Evolutionary conservation across 2,113 vertebrate genomes (phyloP).

Genomic region (Alethe diademata): DNA sequence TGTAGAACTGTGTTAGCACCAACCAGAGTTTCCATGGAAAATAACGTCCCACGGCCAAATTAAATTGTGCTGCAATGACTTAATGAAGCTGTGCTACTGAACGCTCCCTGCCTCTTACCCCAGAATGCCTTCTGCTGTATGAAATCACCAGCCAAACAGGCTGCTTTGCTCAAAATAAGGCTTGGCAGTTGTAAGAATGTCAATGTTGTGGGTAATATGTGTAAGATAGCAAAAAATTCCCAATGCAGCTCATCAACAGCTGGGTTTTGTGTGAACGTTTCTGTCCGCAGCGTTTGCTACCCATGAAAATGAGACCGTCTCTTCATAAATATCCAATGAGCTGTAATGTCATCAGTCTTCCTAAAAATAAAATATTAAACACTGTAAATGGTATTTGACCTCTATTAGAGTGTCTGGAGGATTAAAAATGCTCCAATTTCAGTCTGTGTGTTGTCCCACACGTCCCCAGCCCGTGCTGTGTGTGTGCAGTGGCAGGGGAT

Average conservation of each 20-base stretch:
- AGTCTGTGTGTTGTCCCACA: not conserved
- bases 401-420: not conserved
- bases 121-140: not conserved
- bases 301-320: conserved; percentile 18
- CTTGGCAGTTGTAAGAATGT: not conserved
- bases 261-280: not conserved
- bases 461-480: not conserved
- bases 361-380: conserved; percentile 61
- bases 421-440: not conserved
- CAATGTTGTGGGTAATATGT: not conserved
- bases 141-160: not conserved
- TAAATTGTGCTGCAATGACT: not conserved
- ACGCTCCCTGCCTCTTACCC: not conserved
- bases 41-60: not conserved
- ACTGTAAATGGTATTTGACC: conserved; percentile 56
- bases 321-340: conserved; percentile 53
- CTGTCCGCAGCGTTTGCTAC: fast-evolving
- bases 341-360: conserved; percentile 45
- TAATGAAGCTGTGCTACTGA: not conserved
- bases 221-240: not conserved
- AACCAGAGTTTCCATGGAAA: conserved; percentile 28
- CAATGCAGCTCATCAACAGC: not conserved
- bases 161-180: not conserved
- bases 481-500: not conserved
- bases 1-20: not conserved